phyloP scores from a whole-genome alignment of 37 sponge, comb jelly and placozoan species.

The Beroe forskalii region DNA sequence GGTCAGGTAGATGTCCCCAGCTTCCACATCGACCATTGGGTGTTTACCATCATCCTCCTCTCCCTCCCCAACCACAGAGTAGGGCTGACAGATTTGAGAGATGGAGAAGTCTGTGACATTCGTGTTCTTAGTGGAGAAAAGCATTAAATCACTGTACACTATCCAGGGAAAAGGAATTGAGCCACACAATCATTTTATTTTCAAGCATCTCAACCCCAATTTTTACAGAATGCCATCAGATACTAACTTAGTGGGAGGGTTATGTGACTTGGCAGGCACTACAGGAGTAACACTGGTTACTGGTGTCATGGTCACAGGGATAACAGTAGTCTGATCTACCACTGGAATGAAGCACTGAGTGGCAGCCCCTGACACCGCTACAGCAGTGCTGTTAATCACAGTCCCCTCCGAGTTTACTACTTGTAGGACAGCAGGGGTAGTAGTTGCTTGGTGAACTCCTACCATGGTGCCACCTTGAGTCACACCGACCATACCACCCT shows the following conservation, averaged over 20 bases:
- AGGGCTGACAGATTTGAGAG: slow-evolving; percentile 58
- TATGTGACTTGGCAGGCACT: background rate
- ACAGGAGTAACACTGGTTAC: background rate
- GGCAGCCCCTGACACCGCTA: background rate
- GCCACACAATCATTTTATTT: too few relatives aligned
- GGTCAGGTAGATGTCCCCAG: slow-evolving; percentile 55
- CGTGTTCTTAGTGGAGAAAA: slow-evolving; percentile 29
- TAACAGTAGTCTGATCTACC: slow-evolving; percentile 15
- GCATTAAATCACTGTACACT: too few relatives aligned
- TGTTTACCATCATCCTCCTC: background rate
- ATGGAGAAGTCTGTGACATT: slow-evolving; percentile 65
- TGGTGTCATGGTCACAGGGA: slow-evolving; percentile 15
- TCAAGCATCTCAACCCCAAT: too few relatives aligned
- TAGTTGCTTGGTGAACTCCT: background rate
- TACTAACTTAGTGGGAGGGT: too few relatives aligned
- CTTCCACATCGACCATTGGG: background rate
- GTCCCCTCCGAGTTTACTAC: background rate
- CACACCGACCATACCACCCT: slow-evolving; percentile 48
- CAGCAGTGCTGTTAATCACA: background rate
- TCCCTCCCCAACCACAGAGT: background rate
- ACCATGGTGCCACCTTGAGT: slow-evolving; percentile 58
- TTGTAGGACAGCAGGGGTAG: slow-evolving; percentile 5
- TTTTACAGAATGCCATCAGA: too few relatives aligned
- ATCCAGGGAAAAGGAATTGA: too few relatives aligned
- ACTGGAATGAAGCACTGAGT: slow-evolving; percentile 34